Evolutionary conservation across 1,140 invertebrate genomes (phyloP), one percentile per base, ranked within the genome.

Genomic region (Atta colombica): DNA sequence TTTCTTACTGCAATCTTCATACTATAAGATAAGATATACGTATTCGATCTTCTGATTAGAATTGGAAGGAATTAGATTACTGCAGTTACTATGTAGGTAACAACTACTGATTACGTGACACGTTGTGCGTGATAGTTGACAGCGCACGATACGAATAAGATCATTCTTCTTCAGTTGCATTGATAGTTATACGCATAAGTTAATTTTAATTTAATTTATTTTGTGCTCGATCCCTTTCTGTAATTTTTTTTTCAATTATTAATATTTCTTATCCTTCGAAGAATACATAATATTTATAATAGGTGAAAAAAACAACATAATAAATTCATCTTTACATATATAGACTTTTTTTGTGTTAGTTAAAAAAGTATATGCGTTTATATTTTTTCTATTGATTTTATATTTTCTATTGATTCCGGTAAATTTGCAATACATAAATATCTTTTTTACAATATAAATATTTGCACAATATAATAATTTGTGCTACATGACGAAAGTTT

Each of bases 71-170:
- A 63, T 61, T 63, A 16, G 39, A 18, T 78, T 66, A 78, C 25
- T 10, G 39, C 77, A 60, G 35, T 7, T 39, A 49, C 12, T 14
- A 12, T n/a, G 12, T 51, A 51, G 12, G 4, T 51, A 12, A 61
- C 58, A 7, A 31, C 16, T 77, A 51, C 39, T 78, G 77, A 66
- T 77, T 65, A 65, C 77, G 25, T 77, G 39, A 69, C 66, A 51
- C 66, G 14, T 69, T 18, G 21, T 51, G 39, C 39, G 21, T 63
- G 21, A 63, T 77, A 39, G 18, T 25, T 21, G 21, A 61, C 3
- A 51, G 16, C 28, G 14, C 21, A 61, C 8, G 55, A 63, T 35
- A 63, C 14, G 75, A 65, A 77, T 45, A 18, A 77, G 31, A 60
- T 60, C 55, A 75, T 75, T 60, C 66, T 45, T 68, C n/a, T 69